These are phyloP conservation scores for Pristionchus japonicus DNA, from an alignment of 2,888 invertebrate species.

Conservation along the genomic window DNA sequence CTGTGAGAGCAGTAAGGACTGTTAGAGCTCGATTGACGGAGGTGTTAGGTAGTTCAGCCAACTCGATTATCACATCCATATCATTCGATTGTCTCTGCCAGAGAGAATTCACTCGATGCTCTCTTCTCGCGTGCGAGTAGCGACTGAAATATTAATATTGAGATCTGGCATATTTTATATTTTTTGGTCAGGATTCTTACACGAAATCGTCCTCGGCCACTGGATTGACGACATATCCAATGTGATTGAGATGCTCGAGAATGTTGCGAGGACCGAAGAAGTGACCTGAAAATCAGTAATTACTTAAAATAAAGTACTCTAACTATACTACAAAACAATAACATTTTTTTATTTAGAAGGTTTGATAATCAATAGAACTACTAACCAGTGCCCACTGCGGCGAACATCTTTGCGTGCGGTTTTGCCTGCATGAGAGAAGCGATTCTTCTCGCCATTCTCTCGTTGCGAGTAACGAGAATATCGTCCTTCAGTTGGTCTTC, in stretches of 20 bases:
- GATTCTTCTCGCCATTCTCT: slow-evolving; percentile 78
- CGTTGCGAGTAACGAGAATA: slow-evolving; percentile 78
- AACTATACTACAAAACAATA: not conserved
- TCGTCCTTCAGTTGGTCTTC: slow-evolving; percentile 78
- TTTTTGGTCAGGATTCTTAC: slow-evolving; percentile 46
- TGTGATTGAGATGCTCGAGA: slow-evolving; percentile 51
- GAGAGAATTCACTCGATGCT: slow-evolving; percentile 44
- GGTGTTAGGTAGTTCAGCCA: not conserved
- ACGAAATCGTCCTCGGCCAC: slow-evolving; percentile 53
- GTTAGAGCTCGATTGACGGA: not conserved
- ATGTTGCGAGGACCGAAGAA: slow-evolving; percentile 60
- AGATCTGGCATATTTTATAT: not conserved
- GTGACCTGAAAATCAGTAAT: slow-evolving; percentile 52
- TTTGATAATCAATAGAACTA: not conserved
- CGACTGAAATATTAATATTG: not conserved
- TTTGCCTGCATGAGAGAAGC: slow-evolving; percentile 76
- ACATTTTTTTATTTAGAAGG: too few relatives aligned
- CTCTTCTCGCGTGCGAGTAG: slow-evolving; percentile 14
- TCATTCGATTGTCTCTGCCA: slow-evolving; percentile 35
- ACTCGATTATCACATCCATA: slow-evolving; percentile 17
- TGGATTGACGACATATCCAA: slow-evolving; percentile 53
- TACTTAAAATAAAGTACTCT: not conserved
- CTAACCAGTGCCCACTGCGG: slow-evolving; percentile 79
- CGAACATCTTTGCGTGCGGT: slow-evolving; percentile 78
- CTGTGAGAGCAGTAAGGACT: not conserved